Base-by-base conservation (phyloP, 1,140 invertebrate species). In the Wiebesia pumilae region DNA sequence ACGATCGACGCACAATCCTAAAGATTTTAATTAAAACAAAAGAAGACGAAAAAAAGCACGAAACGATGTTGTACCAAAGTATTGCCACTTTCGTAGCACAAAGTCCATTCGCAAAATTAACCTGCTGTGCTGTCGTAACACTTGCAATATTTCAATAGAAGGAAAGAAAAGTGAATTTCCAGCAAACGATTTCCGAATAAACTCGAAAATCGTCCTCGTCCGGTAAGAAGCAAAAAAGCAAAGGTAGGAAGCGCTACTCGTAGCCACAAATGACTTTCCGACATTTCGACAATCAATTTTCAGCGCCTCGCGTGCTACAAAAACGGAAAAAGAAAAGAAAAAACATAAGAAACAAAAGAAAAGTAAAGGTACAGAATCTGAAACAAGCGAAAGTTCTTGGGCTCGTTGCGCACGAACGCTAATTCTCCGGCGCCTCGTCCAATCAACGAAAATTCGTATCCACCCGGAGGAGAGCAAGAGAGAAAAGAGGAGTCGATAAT, bases 221-320 rank as follows among this genome's bases (percentile, higher is more conserved):
- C n/a, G 27, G 10, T n/a, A 84, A 77, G 54, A 43, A 78, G 58
- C 6, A 65, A 78, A 78, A 47, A 78, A 65, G 51, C 10, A 40
- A 54, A 73, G 69, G 35, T 38, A 69, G 35, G 84, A 85, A 80
- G 65, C 84, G 79, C 84, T 81, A 85, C 78, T 69, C 67, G 84
- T 7, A 27, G 69, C 84, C 84, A 73, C 84, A 85, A 85, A 85
- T 81, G 84, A 81, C 85, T 87, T 87, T 79, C 62, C 85, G 85
- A 78, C 85, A 87, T 79, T 87, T 83, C 54, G 73, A 67, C 85
- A 83, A 87, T 87, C 80, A 87, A 87, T 87, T 87, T 87, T 19
- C 54, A 67, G 65, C 40, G 71, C 80, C 69, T 77, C 30, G 69
- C 35, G 67, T 51, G 43, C 67, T 33, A 43, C 67, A 33, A 69